These are phyloP conservation scores for Atta colombica DNA, from an alignment of 1,140 invertebrate genomes.

Conservation along the genomic window DNA sequence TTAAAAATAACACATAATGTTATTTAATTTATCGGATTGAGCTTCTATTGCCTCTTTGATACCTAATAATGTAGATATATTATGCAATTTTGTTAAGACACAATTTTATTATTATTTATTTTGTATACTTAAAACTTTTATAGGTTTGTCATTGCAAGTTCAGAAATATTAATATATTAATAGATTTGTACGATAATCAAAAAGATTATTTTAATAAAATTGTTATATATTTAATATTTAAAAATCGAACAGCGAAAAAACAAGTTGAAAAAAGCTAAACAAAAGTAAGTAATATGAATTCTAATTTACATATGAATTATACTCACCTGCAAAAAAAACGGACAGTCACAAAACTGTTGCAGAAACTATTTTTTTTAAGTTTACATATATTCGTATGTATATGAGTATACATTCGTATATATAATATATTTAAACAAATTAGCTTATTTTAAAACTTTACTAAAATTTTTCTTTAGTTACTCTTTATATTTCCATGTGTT, in stretches of 20 bases:
- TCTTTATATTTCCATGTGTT: neutral
- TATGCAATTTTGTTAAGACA: conserved; percentile 39
- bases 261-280: neutral
- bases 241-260: neutral
- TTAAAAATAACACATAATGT: no score
- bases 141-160: neutral
- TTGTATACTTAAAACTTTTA: neutral
- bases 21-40: no score
- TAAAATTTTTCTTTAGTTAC: neutral
- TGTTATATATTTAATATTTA: conserved; percentile 1
- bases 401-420: neutral
- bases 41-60: no score
- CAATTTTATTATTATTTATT: conserved; percentile 69
- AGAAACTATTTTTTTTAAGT: no score
- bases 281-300: neutral
- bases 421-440: neutral
- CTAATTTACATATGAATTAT: no score
- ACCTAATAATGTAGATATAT: neutral
- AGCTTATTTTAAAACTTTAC: neutral
- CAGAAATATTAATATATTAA: neutral
- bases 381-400: no score
- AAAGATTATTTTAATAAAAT: neutral
- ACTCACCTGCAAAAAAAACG: no score
- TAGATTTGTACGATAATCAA: neutral
- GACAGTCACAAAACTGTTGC: no score